Percentiles rank a stretch among this genome's conserved stretches.
Evolutionary conservation across 2,113 vertebrate species (phyloP).

Genomic region (Albula glossodonta): DNA sequence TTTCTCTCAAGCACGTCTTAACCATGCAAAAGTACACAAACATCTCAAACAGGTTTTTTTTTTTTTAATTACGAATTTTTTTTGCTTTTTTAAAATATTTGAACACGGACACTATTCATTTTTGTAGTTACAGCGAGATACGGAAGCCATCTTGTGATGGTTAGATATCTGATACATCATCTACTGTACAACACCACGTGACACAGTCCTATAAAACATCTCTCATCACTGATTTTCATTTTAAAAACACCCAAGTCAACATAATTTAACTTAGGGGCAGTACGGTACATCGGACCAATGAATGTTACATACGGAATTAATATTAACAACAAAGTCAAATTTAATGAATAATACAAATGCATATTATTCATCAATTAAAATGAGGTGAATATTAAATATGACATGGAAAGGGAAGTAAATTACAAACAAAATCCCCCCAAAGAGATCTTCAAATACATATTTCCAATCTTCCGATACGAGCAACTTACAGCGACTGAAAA

Average conservation of each 20-base stretch:
- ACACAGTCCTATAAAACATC: slow-evolving; percentile 78
- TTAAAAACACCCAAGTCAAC: slow-evolving; percentile 2
- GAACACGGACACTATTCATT: slow-evolving; percentile 88
- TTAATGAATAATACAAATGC: background rate
- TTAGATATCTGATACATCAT: slow-evolving; percentile 86
- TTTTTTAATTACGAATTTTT: slow-evolving; percentile 52
- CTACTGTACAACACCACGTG: slow-evolving; percentile 89
- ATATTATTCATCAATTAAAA: background rate
- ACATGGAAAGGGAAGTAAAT: slow-evolving; percentile 3
- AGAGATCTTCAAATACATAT: slow-evolving; percentile 8
- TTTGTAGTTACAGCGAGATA: slow-evolving; percentile 84
- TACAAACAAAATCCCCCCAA: background rate
- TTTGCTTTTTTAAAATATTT: slow-evolving; percentile 57
- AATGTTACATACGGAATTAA: background rate
- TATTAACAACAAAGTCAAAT: background rate
- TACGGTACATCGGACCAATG: background rate
- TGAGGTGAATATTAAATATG: background rate
- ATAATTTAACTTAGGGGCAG: background rate
- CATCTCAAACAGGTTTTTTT: slow-evolving; percentile 79
- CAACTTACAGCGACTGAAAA: too few relatives aligned
- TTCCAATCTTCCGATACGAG: background rate
- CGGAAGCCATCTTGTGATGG: slow-evolving; percentile 71
- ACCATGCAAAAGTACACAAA: slow-evolving; percentile 90
- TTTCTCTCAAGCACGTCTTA: slow-evolving; percentile 84
- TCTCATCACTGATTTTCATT: slow-evolving; percentile 49